phyloP scores from a whole-genome alignment of 1,140 invertebrate species.

The Maconellicoccus hirsutus region DNA sequence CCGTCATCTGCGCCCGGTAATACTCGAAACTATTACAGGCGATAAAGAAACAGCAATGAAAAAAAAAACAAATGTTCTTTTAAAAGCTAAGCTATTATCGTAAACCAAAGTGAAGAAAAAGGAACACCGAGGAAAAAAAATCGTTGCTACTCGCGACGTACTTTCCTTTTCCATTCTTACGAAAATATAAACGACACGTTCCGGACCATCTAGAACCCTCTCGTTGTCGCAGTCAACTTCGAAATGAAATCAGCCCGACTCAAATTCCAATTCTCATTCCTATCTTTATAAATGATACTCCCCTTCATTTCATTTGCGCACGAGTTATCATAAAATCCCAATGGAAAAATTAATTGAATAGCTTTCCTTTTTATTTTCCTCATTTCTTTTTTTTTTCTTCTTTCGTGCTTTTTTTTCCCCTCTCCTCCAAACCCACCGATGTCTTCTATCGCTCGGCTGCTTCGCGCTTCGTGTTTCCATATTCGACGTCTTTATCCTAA shows the following conservation, averaged over 20 bases:
- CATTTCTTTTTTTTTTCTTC: slow-evolving; percentile 19
- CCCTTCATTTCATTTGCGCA: slow-evolving; percentile 26
- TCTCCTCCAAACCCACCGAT: background rate
- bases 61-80: slow-evolving; percentile 17
- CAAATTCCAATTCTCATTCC: slow-evolving; percentile 14
- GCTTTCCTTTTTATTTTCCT: slow-evolving; percentile 26
- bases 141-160: slow-evolving; percentile 10
- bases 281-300: background rate
- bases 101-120: slow-evolving; percentile 21
- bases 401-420: background rate
- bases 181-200: slow-evolving; percentile 20
- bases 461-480: slow-evolving; percentile 9
- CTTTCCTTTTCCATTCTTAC: background rate
- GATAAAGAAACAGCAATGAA: background rate
- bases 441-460: background rate
- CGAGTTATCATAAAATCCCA: slow-evolving; percentile 28
- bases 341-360: slow-evolving; percentile 30
- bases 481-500: slow-evolving; percentile 23
- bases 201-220: slow-evolving; percentile 21
- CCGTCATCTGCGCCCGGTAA: background rate
- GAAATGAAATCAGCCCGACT: slow-evolving; percentile 23
- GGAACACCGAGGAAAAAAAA: slow-evolving; percentile 15
- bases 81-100: slow-evolving; percentile 18
- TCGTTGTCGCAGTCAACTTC: slow-evolving; percentile 13
- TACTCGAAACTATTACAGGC: background rate